Percentiles rank a stretch among this genome's conserved stretches.
phyloP scores from a whole-genome alignment of 2,797 vertebrate genomes.

The Chiloscyllium punctatum region DNA sequence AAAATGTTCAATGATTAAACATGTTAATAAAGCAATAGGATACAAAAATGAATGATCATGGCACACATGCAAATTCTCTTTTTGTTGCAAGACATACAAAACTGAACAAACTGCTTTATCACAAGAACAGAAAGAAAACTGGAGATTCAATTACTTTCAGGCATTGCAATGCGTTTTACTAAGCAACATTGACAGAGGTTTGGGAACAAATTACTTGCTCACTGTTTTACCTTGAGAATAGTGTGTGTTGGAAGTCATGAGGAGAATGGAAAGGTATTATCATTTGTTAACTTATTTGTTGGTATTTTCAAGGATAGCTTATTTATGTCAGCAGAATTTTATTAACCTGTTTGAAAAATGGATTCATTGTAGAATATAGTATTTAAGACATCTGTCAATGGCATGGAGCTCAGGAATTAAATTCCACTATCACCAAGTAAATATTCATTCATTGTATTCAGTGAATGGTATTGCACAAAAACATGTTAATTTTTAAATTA shows the following conservation, averaged over 20 bases:
- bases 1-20: not conserved
- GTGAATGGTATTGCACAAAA: not conserved
- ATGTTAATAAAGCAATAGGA: not conserved
- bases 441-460: not conserved
- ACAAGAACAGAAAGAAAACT: not conserved
- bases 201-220: not conserved
- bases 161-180: not conserved
- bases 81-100: not conserved
- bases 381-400: not conserved
- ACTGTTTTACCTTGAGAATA: not conserved
- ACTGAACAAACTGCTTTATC: not conserved
- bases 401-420: not conserved
- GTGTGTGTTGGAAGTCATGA: not conserved
- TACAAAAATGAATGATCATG: not conserved
- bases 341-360: not conserved
- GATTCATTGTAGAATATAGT: not conserved
- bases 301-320: not conserved
- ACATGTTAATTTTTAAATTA: not conserved
- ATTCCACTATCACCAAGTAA: not conserved
- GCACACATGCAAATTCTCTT: not conserved
- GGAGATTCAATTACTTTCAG: not conserved
- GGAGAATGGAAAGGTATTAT: constrained; percentile 6
- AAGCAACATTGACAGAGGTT: not conserved
- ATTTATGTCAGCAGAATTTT: not conserved
- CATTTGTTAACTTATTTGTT: not conserved